phyloP scores from a whole-genome alignment of 2,113 vertebrate species.

The Ibidorhyncha struthersii region DNA sequence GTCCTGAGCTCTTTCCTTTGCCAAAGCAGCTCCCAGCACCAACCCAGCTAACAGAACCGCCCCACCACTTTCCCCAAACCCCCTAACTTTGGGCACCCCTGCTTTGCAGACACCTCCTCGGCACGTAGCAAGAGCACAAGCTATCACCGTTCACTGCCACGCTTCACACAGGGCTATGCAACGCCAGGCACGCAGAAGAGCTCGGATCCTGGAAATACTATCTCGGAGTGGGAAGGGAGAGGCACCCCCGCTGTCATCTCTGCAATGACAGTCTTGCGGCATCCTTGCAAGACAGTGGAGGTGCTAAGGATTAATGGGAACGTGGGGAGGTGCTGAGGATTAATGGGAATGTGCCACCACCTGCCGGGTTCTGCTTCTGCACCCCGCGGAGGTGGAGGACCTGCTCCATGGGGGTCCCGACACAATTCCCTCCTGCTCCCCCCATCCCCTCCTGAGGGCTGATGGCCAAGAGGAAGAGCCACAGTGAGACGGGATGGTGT shows the following conservation, averaged over 20 bases:
- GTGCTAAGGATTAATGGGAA: not conserved
- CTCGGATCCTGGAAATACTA: not conserved
- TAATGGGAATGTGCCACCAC: not conserved
- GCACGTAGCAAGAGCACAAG: not conserved
- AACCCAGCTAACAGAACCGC: not conserved
- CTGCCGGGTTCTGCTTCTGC: not conserved
- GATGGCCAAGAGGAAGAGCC: not conserved
- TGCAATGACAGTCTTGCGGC: not conserved
- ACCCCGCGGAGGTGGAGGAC: not conserved
- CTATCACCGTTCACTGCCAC: rapidly evolving
- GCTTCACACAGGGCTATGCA: not conserved
- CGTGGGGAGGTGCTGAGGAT: not conserved
- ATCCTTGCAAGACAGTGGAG: not conserved
- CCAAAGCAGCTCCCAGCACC: not conserved
- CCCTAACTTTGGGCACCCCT: not conserved
- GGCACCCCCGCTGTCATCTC: rapidly evolving
- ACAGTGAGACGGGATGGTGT: no score
- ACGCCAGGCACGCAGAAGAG: rapidly evolving
- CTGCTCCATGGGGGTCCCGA: not conserved
- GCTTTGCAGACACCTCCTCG: not conserved
- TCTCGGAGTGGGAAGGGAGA: not conserved
- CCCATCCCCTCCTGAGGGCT: not conserved
- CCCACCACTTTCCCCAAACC: not conserved
- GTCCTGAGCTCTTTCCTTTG: not conserved
- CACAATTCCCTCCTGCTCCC: not conserved